Percentiles rank a stretch among this genome's conserved stretches.
phyloP scores from a whole-genome alignment of 2,113 vertebrate genomes.

The Fulmarus glacialis region DNA sequence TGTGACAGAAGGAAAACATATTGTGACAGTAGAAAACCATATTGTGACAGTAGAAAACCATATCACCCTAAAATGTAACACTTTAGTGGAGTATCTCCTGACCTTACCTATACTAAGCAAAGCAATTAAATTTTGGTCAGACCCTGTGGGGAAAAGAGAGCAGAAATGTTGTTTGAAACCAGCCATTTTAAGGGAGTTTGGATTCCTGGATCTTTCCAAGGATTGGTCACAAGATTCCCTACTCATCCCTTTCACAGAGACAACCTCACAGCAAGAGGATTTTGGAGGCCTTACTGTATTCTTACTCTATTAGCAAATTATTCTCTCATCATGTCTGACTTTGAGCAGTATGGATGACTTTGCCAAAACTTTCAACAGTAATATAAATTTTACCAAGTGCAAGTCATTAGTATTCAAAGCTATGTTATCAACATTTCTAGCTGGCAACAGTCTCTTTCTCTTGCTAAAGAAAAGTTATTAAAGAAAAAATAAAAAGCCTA shows the following conservation, averaged over 20 bases:
- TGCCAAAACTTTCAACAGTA: background rate
- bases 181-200: background rate
- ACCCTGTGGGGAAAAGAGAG: accelerated
- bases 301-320: background rate
- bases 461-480: background rate
- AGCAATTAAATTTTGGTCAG: background rate
- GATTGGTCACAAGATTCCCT: background rate
- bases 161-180: background rate
- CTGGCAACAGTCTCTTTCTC: background rate
- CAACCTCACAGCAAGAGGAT: background rate
- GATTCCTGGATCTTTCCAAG: background rate
- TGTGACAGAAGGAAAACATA: background rate
- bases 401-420: background rate
- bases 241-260: background rate
- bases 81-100: background rate
- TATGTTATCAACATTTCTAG: background rate
- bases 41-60: background rate
- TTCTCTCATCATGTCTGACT: background rate
- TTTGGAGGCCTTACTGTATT: background rate
- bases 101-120: background rate
- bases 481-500: background rate
- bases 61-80: background rate
- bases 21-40: background rate
- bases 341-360: background rate
- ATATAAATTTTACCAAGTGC: background rate